Evolutionary conservation across 1,140 invertebrate genomes (phyloP), one percentile per base, ranked within the genome.

Genomic region (Achroia grisella): DNA sequence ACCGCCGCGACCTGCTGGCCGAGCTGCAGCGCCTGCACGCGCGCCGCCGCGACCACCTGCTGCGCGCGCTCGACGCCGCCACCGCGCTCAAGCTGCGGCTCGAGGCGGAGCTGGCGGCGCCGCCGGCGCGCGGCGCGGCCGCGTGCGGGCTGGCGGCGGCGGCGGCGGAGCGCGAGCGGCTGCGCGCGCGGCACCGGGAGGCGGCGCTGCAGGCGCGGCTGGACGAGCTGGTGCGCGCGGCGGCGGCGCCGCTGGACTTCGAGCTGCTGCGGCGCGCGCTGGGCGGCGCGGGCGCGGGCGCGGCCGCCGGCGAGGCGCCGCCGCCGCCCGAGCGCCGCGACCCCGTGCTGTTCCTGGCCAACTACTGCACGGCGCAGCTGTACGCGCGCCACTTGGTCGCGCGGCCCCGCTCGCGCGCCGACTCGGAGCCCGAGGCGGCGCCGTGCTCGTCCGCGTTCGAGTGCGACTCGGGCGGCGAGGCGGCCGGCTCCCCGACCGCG

Each of bases 311-410:
- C 4, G 88, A 89, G 51, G 62, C 74, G 29, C 64, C 87, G 23
- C 87, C 81, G 28, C 63, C 35, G 10, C 70, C 17, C 57, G 81
- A 57, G 50, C 52, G 74, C 12, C 89, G 89, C 49, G 89, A 90
- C 56, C 91, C 91, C 1, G 88, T 93, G 31, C 74, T 93, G 23
- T 91, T 93, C 62, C 86, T 93, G 14, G 91, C 91, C 2, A 93
- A 93, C 56, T 92, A 92, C 54, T 93, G 90, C 68, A 91, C 90
- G 88, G 90, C 90, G 4, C 90, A 91, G 57, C 71, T 93, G n/a
- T 93, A 92, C 71, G 89, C 91, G 28, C 87, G 91, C 30, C 90
- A 92, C 56, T 86, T 14, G 91, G 35, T 34, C 59, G 17, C 17
- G 17, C 17, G 17, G 44, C 41, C 90, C 91, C 44, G 87, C 90